These are phyloP conservation scores for Heliopora coerulea DNA, from an alignment of 92 coral and sea anemone species.

Conservation along the genomic window DNA sequence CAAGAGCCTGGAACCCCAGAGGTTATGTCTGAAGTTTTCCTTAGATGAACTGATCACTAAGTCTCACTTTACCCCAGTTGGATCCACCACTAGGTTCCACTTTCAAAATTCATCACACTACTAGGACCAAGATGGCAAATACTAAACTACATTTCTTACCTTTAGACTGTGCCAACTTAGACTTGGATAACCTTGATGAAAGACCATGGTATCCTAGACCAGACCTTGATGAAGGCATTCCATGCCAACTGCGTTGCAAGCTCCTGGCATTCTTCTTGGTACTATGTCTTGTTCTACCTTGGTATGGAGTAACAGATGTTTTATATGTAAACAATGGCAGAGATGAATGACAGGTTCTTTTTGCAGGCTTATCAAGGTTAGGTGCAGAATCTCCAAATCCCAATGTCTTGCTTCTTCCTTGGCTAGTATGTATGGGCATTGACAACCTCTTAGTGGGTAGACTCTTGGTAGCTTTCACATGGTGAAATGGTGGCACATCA, in stretches of 20 bases:
- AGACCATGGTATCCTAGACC: neutral
- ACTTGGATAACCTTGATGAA: neutral
- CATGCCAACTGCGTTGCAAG: constrained; percentile 37
- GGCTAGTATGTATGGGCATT: neutral
- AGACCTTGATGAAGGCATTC: neutral
- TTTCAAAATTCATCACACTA: no score
- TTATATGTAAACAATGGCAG: neutral
- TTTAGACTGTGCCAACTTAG: neutral
- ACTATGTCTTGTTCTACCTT: neutral
- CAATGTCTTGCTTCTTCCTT: neutral
- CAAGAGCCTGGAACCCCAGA: no score
- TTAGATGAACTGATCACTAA: no score
- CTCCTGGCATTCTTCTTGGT: neutral
- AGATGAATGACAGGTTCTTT: constrained; percentile 1
- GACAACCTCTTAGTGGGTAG: neutral
- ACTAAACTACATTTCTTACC: neutral
- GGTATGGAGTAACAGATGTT: neutral
- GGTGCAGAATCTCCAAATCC: neutral
- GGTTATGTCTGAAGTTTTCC: no score
- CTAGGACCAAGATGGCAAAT: no score
- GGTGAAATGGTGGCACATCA: no score
- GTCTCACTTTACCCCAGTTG: no score
- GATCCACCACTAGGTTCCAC: no score
- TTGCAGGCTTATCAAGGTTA: neutral
- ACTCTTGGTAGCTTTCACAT: neutral